Base-by-base conservation (phyloP, 2,797 vertebrate species). In the Pteronotus mesoamericanus region DNA sequence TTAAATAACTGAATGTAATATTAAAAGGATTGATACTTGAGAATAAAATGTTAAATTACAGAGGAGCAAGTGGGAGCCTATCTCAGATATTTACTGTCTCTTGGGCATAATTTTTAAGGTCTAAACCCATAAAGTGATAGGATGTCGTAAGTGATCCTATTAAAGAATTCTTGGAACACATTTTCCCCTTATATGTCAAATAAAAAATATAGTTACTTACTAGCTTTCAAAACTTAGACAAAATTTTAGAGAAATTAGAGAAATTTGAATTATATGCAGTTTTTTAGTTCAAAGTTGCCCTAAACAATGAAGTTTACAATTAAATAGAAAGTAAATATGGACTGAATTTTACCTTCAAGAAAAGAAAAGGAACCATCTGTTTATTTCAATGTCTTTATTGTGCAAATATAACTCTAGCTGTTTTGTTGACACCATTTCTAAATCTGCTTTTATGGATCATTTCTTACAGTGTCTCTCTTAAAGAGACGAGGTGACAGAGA, bases 301-400 rank as follows among this genome's bases (percentile, higher is more conserved):
- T 61, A 10, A 72, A 90, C 8, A 14, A 53, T 86, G 9, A 96
- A 89, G 39, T 15, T 92, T 94, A 59, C 87, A 77, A 86, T 96
- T 82, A 94, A 95, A 71, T 34, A 6, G 24, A 82, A 89, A 87
- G 48, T 91, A 93, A 95, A 74, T 87, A 95, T 34, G 24, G 24
- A 68, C 37, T 91, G 55, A 89, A 44, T 94, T 96, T 92, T 96
- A 90, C 84, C n/a, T 96, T 91, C 77, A 93, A 87, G 91, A 94
- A 94, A 32, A 61, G 29, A 95, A 88, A 94, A 74, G 6, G 77
- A 51, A 72, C 39, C 91, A 95, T 95, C 93, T 96, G 91, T 95
- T 92, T 95, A 92, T 82, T 93, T 93, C 71, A 94, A 14, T 90
- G 44, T 53, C 84, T 94, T 96, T 77, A 89, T n/a, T 94, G 34